These are phyloP conservation scores for Protobothrops mucrosquamatus DNA, from an alignment of 2,113 vertebrate genomes.

Conservation along the genomic window DNA sequence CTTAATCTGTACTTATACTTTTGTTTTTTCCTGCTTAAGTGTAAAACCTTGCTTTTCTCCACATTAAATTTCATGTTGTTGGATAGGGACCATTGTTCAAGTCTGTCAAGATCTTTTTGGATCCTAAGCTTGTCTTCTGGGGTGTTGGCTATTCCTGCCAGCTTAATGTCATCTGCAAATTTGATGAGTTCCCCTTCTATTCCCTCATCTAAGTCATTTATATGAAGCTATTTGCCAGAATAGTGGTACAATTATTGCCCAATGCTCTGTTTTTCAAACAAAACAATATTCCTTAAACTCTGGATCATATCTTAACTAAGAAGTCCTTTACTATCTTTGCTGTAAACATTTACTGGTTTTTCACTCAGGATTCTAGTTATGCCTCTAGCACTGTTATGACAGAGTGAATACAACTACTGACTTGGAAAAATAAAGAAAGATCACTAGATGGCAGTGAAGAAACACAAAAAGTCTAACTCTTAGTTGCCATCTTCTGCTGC, in stretches of 20 bases:
- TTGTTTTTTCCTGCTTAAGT: too few relatives aligned
- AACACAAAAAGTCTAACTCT: not conserved
- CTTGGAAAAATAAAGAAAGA: not conserved
- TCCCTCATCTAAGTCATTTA: too few relatives aligned
- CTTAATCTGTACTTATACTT: too few relatives aligned
- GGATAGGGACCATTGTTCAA: too few relatives aligned
- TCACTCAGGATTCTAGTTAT: not conserved
- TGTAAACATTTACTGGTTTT: not conserved
- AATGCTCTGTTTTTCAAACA: not conserved
- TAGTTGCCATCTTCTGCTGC: not conserved
- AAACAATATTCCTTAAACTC: not conserved
- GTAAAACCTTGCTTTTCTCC: too few relatives aligned
- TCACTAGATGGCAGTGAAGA: not conserved
- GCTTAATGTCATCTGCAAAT: too few relatives aligned
- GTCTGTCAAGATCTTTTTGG: too few relatives aligned
- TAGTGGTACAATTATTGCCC: not conserved
- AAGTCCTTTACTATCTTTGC: not conserved
- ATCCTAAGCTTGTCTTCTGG: too few relatives aligned
- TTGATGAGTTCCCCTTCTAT: too few relatives aligned
- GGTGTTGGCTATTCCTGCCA: too few relatives aligned
- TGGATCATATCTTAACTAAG: not conserved
- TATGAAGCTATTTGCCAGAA: not conserved
- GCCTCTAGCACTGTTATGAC: not conserved
- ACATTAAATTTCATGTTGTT: too few relatives aligned
- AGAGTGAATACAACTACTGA: not conserved